These are phyloP conservation scores for Esox masquinongy DNA, from an alignment of 2,797 vertebrate genomes.

Conservation along the genomic window DNA sequence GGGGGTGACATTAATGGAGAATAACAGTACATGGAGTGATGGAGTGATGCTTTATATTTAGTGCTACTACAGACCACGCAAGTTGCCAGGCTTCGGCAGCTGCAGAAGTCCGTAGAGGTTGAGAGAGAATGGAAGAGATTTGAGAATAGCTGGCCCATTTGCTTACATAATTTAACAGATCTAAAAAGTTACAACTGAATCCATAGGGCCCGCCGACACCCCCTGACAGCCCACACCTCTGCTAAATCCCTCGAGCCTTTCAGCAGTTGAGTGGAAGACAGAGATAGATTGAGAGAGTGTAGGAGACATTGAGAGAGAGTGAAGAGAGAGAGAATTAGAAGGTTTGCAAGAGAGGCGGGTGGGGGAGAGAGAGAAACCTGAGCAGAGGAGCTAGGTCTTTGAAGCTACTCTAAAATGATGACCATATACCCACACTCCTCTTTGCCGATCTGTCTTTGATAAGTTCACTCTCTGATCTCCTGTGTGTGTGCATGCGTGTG, in stretches of 20 bases:
- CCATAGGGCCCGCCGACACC: no score
- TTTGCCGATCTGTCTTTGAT: conserved; percentile 72
- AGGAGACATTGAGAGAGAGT: not conserved
- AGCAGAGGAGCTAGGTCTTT: conserved; percentile 54
- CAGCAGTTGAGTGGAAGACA: not conserved
- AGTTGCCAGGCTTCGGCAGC: conserved; percentile 17
- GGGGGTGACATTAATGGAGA: not conserved
- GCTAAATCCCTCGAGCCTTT: no score
- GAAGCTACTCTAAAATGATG: conserved; percentile 69
- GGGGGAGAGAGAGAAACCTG: conserved; percentile 44
- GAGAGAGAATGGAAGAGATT: not conserved
- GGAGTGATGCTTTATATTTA: not conserved
- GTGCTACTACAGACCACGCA: not conserved
- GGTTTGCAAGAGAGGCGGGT: not conserved
- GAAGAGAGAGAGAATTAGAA: not conserved
- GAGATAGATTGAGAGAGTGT: not conserved
- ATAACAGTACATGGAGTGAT: not conserved
- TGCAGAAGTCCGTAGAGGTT: not conserved
- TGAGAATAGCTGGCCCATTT: not conserved
- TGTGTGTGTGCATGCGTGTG: not conserved
- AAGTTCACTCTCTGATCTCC: conserved; percentile 65
- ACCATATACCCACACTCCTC: conserved; percentile 58
- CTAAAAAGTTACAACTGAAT: no score
- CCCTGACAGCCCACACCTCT: no score
- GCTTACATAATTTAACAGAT: no score